Percentiles rank a stretch among this genome's conserved stretches.
Conservation (phyloP, 2,888 invertebrate species). For the Ommatoiulus sabulosus region DNA sequence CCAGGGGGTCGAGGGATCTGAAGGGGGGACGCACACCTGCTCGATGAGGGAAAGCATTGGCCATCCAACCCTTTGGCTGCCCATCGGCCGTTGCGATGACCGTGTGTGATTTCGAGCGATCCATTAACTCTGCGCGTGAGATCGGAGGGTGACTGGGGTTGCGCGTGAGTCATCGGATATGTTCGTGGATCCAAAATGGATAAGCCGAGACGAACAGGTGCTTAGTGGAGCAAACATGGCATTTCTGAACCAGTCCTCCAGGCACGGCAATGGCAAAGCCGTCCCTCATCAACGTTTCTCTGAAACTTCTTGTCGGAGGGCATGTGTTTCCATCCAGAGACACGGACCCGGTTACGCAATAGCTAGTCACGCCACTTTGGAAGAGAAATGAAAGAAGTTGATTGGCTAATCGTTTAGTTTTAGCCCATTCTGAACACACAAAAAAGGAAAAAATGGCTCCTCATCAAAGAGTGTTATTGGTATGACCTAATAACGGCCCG, state of each 20-base stretch:
- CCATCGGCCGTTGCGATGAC: not conserved
- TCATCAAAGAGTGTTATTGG: too few relatives aligned
- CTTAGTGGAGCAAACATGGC: not conserved
- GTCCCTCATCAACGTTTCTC: not conserved
- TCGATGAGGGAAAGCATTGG: not conserved
- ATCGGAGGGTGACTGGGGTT: not conserved
- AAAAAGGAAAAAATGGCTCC: too few relatives aligned
- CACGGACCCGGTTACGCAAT: too few relatives aligned
- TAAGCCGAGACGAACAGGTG: not conserved
- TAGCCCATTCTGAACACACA: too few relatives aligned
- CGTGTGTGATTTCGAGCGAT: conserved; percentile 26
- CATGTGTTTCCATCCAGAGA: not conserved
- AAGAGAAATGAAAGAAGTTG: too few relatives aligned
- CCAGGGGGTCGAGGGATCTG: not conserved
- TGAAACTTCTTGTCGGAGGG: not conserved
- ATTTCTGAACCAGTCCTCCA: not conserved
- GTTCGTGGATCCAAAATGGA: not conserved
- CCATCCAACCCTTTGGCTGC: not conserved
- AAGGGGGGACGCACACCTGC: not conserved
- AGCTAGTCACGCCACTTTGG: too few relatives aligned
- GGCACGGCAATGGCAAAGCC: not conserved
- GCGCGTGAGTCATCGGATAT: not conserved
- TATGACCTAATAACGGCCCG: too few relatives aligned
- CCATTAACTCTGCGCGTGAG: not conserved
- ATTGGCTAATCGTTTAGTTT: too few relatives aligned